Conservation (phyloP, 1,140 invertebrate genomes). For the Choristoneura fumiferana region DNA sequence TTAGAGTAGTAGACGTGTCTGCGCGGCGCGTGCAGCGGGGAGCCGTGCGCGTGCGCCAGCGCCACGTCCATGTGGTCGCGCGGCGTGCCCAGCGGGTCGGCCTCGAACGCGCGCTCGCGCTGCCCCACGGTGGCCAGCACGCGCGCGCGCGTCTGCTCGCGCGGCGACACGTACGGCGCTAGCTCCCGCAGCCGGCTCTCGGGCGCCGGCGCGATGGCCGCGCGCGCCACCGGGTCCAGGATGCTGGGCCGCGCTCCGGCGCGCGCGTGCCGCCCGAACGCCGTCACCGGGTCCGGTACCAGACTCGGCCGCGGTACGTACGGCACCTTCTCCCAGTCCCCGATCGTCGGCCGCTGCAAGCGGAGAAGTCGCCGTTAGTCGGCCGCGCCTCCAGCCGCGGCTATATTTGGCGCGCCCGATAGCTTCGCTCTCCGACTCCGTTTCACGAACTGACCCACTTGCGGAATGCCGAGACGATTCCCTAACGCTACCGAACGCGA, state of each 20-base stretch:
- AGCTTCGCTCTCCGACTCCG: slow-evolving; percentile 66
- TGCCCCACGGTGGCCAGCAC: slow-evolving; percentile 78
- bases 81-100: slow-evolving; percentile 78
- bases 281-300: slow-evolving; percentile 88
- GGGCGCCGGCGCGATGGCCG: slow-evolving; percentile 79
- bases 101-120: slow-evolving; percentile 78
- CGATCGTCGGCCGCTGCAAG: slow-evolving; percentile 85
- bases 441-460: slow-evolving; percentile 66
- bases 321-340: slow-evolving; percentile 92
- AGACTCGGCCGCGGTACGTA: slow-evolving; percentile 89
- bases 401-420: slow-evolving; percentile 75
- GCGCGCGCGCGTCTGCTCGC: slow-evolving; percentile 80
- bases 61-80: slow-evolving; percentile 81
- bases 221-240: slow-evolving; percentile 69
- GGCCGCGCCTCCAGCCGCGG: slow-evolving; percentile 68
- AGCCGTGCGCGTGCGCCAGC: slow-evolving; percentile 80
- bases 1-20: slow-evolving; percentile 77
- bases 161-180: slow-evolving; percentile 81
- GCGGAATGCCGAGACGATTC: slow-evolving; percentile 43
- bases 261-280: slow-evolving; percentile 82
- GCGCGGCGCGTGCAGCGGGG: slow-evolving; percentile 66
- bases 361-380: slow-evolving; percentile 74
- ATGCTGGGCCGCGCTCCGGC: slow-evolving; percentile 56
- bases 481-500: slow-evolving; percentile 17
- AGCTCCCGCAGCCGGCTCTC: slow-evolving; percentile 78